These are phyloP conservation scores for Enteromius mattozi DNA, from an alignment of 2,797 vertebrate genomes.

Conservation along the genomic window DNA sequence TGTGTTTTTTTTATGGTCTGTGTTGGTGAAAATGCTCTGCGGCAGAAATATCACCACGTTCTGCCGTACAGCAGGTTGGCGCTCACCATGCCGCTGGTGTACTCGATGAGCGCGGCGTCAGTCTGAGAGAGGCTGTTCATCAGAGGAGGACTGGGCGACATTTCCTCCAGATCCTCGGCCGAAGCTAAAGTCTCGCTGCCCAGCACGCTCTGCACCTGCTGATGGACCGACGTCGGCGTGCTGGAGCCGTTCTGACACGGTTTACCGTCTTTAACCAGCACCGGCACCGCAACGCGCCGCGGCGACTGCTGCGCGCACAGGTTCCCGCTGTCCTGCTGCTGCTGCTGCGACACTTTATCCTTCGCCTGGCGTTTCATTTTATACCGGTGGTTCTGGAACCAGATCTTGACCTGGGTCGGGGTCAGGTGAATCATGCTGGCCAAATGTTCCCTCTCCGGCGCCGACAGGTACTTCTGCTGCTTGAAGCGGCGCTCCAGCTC, in stretches of 20 bases:
- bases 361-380: slow-evolving; percentile 94
- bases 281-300: slow-evolving; percentile 80
- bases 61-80: slow-evolving; percentile 91
- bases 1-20: neutral
- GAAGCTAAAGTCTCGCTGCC: slow-evolving; percentile 67
- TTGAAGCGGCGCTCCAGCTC: slow-evolving; percentile 93
- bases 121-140: slow-evolving; percentile 80
- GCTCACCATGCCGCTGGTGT: slow-evolving; percentile 83
- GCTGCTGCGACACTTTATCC: slow-evolving; percentile 85
- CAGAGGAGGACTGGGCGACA: slow-evolving; percentile 86
- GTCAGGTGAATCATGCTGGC: slow-evolving; percentile 90
- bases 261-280: slow-evolving; percentile 86
- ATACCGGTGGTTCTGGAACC: slow-evolving; percentile 97
- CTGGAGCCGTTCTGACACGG: slow-evolving; percentile 79
- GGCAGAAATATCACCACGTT: slow-evolving; percentile 83
- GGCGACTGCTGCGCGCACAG: slow-evolving; percentile 74
- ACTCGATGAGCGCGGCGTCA: slow-evolving; percentile 87
- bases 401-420: slow-evolving; percentile 97
- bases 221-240: slow-evolving; percentile 69
- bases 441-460: slow-evolving; percentile 92
- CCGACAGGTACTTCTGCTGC: slow-evolving; percentile 93
- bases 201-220: slow-evolving; percentile 54
- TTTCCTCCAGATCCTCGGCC: slow-evolving; percentile 82
- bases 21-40: neutral
- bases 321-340: slow-evolving; percentile 73